Evolutionary conservation across 2,113 vertebrate genomes (phyloP), one percentile per base, ranked within the genome.

Genomic region (Heterotilapia buettikoferi): DNA sequence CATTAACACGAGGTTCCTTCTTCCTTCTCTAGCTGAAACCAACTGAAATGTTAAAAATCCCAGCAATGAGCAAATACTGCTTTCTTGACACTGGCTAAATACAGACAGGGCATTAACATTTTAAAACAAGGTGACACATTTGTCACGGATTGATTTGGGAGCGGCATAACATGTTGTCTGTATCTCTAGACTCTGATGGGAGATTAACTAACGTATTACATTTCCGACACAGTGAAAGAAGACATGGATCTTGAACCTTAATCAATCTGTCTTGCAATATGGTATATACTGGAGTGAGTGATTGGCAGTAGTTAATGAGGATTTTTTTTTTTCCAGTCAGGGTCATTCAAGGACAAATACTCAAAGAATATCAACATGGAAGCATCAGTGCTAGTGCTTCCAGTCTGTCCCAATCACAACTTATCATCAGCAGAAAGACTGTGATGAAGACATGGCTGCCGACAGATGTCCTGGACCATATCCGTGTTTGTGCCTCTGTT

Each of bases 401-500:
- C 54, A 83, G 12, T 21, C 57, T 73, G n/a, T 80, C 50, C 81
- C 26, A 9, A 36, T 89, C 86, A 85, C 86, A 90, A 61, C 84
- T 93, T 83, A 87, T 91, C 92, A 92, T 89, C 54, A 83, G 82
- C 79, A 92, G 80, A 89, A 88, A 91, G 86, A 71, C 83, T 14
- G 84, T 88, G 91, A 95, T 94, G 90, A 94, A 94, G 89, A 93
- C 90, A 84, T 80, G 84, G 71, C 92, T 82, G 76, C 56, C 76
- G n/a, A 91, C 93, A 91, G 91, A 91, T 81, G 68, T 90, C 92
- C 89, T 83, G 88, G 91, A 90, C 92, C 90, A 82, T 82, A 90
- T 94, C 93, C 91, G 89, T 66, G 84, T 90, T 86, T 91, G 84
- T 90, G 84, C 83, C 86, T 89, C 63, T 57, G 63, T 82, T 93